Conservation (phyloP, 2,888 invertebrate genomes). For the Caenorhabditis macrosperma region DNA sequence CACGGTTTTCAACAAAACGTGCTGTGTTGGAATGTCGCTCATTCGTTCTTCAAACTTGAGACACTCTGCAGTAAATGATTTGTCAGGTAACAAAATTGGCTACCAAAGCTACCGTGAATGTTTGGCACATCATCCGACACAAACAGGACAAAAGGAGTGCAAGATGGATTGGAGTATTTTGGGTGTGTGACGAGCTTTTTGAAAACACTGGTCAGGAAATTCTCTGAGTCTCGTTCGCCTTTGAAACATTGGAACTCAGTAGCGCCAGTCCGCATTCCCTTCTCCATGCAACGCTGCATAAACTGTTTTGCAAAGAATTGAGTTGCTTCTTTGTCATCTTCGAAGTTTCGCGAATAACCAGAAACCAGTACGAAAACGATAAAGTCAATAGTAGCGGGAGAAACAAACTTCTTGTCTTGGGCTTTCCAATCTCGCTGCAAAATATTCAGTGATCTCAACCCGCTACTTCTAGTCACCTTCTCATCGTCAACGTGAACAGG, state of each 20-base stretch:
- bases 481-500: constrained; percentile 54
- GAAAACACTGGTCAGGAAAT: constrained; percentile 40
- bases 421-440: constrained; percentile 58
- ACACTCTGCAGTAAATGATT: constrained; percentile 41
- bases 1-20: constrained; percentile 46
- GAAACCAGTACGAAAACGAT: constrained; percentile 40
- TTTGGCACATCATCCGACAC: constrained; percentile 53
- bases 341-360: constrained; percentile 35
- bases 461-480: too few relatives aligned
- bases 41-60: constrained; percentile 58
- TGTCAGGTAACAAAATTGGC: neutral
- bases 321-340: constrained; percentile 1
- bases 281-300: constrained; percentile 38
- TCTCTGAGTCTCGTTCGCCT: constrained; percentile 24
- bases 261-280: constrained; percentile 30
- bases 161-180: constrained; percentile 2
- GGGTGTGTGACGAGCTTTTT: constrained; percentile 27
- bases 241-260: constrained; percentile 4
- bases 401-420: constrained; percentile 28
- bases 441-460: too few relatives aligned
- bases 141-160: constrained; percentile 49
- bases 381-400: constrained; percentile 32
- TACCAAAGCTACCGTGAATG: constrained; percentile 43
- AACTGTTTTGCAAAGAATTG: constrained; percentile 24
- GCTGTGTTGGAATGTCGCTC: constrained; percentile 58